Evolutionary conservation across 92 coral and sea anemone genomes (phyloP).

Genomic region (Actinernus sp.): DNA sequence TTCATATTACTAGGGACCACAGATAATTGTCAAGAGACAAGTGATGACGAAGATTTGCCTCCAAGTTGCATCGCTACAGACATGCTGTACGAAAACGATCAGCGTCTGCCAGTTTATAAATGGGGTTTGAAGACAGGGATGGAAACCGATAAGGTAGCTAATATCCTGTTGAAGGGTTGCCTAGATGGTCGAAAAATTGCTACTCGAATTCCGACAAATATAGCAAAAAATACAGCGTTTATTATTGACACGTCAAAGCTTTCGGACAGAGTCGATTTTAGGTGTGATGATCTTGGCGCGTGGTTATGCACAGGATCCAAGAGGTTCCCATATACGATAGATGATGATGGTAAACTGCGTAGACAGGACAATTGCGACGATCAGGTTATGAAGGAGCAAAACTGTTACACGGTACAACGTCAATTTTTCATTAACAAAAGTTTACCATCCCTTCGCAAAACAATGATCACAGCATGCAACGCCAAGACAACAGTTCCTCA

Average conservation of each 20-base stretch:
- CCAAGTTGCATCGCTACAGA: conserved; percentile 21
- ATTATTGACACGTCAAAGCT: no score
- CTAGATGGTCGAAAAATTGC: conserved; percentile 23
- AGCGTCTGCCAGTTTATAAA: conserved; percentile 50
- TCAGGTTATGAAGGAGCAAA: no score
- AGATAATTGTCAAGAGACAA: no score
- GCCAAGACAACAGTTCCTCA: no score
- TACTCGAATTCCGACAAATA: conserved; percentile 33
- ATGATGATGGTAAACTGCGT: conserved; percentile 27
- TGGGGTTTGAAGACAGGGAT: conserved; percentile 57
- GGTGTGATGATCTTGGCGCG: conserved; percentile 55
- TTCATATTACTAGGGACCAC: no score
- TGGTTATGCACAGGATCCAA: conserved; percentile 61
- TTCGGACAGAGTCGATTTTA: no score
- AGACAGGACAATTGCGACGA: no score
- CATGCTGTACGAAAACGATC: conserved; percentile 29
- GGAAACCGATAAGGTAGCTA: conserved; percentile 43
- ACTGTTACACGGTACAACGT: conserved; percentile 35
- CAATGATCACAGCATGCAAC: no score
- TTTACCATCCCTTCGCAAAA: conserved; percentile 46
- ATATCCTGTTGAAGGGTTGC: conserved; percentile 20
- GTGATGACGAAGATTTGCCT: conserved; percentile 32
- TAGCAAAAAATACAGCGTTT: conserved; percentile 51
- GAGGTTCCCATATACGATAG: conserved; percentile 13
- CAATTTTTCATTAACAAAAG: conserved; percentile 54